Evolutionary conservation across 2,888 invertebrate genomes (phyloP).

Genomic region (Phragmatobia fuliginosa): DNA sequence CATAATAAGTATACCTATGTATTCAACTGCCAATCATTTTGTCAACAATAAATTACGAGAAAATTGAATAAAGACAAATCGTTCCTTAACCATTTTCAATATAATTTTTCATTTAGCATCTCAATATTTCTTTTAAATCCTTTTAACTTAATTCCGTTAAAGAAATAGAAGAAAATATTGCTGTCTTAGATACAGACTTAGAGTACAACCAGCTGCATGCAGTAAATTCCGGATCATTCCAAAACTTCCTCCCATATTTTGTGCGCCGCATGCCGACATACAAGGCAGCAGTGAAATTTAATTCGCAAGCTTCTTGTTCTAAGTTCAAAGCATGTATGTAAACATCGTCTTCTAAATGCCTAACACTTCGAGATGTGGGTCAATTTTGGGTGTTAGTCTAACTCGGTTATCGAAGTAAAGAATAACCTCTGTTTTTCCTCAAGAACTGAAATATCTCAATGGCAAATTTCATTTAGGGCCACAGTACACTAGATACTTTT

Average conservation of each 20-base stretch:
- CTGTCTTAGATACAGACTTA: neutral
- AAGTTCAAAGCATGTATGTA: constrained; percentile 37
- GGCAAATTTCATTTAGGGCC: too few relatives aligned
- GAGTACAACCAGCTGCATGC: constrained; percentile 44
- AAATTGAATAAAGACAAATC: neutral
- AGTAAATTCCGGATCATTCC: constrained; percentile 57
- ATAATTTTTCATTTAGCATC: neutral
- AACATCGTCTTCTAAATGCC: neutral
- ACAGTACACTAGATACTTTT: too few relatives aligned
- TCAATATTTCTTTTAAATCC: neutral
- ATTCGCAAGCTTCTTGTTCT: constrained; percentile 66
- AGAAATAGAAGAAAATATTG: neutral
- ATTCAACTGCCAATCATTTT: neutral
- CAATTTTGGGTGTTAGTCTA: too few relatives aligned
- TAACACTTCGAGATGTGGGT: neutral
- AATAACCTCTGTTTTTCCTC: too few relatives aligned
- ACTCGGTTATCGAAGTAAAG: too few relatives aligned
- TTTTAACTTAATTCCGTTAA: neutral
- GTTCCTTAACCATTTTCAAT: neutral
- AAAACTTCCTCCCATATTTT: constrained; percentile 62
- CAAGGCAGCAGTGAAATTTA: constrained; percentile 66
- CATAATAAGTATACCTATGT: neutral
- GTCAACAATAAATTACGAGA: neutral
- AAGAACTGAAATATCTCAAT: too few relatives aligned
- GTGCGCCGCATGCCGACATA: constrained; percentile 62